Evolutionary conservation across 2,888 invertebrate genomes (phyloP).

Genomic region (Mesochorus sp.): DNA sequence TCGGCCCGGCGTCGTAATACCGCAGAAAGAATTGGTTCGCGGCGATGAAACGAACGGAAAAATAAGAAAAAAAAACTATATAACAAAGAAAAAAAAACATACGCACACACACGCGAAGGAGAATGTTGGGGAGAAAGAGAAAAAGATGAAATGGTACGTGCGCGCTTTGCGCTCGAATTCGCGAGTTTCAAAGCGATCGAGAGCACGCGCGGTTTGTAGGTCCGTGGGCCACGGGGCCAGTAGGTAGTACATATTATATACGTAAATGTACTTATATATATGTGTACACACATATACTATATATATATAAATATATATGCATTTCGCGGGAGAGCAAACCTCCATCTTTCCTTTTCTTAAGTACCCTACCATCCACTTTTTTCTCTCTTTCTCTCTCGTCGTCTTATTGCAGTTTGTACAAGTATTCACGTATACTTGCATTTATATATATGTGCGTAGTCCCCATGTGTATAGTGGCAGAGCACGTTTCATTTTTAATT

Average conservation of each 20-base stretch:
- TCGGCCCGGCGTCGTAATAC: slow-evolving; percentile 46
- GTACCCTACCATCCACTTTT: background rate
- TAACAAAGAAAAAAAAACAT: slow-evolving; percentile 13
- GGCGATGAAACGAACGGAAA: slow-evolving; percentile 45
- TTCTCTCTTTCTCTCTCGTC: slow-evolving; percentile 48
- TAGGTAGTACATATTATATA: slow-evolving; percentile 58
- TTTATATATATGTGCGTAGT: slow-evolving; percentile 19
- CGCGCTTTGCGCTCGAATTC: slow-evolving; percentile 56
- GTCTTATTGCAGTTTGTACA: slow-evolving; percentile 9
- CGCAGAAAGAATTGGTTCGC: slow-evolving; percentile 48
- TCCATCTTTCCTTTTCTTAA: background rate
- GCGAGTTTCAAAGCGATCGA: slow-evolving; percentile 67
- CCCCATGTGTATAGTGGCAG: no score
- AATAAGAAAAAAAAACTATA: slow-evolving; percentile 52
- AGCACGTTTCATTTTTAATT: slow-evolving; percentile 66
- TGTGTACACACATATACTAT: background rate
- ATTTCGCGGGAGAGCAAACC: slow-evolving; percentile 51
- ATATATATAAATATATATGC: background rate
- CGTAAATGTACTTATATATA: slow-evolving; percentile 9
- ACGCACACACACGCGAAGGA: slow-evolving; percentile 24
- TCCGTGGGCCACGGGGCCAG: slow-evolving; percentile 77
- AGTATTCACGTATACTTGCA: slow-evolving; percentile 12
- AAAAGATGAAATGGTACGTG: slow-evolving; percentile 60
- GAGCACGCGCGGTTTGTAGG: slow-evolving; percentile 73
- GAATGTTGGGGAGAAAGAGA: slow-evolving; percentile 17